Base-by-base conservation (phyloP, 2,797 vertebrate genomes). In the Crax fasciolata region DNA sequence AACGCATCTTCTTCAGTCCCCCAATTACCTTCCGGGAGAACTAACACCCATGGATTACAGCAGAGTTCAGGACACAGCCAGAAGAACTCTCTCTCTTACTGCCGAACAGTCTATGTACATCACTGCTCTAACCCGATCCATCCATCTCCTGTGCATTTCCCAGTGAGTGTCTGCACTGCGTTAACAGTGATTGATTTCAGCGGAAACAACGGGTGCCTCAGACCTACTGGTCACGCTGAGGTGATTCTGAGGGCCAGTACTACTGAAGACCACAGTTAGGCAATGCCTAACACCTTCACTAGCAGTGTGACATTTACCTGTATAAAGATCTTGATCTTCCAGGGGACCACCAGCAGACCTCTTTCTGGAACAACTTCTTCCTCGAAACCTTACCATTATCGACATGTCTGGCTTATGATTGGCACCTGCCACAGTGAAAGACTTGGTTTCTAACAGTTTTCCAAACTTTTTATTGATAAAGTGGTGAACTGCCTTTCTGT, bases 391-490 rank as follows among this genome's bases (percentile, higher is more conserved):
- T 39, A 99, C 99, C 0, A 97, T 98, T 96, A 99, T 99, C 2
- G 97, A 97, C 21, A 97, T 54, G 30, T 84, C 97, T 79, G 92
- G 84, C 73, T 89, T 91, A 48, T 65, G 78, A 74, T 5, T 58
- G 46, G 13, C 95, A 78, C 87, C 97, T 61, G 97, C 93, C 49
- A 98, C 97, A 4, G 90, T 91, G 88, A 99, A 99, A 90, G 98
- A 99, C 67, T 99, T 99, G 0, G 99, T 99, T 98, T 99, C 99
- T 92, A 99, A 95, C 78, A 99, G 97, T 74, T 99, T 99, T 30
- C 99, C 99, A 58, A 99, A 99, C 88, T 98, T 98, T 61, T 98
- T 98, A 83, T 98, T 99, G 84, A 99, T 97, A 89, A 99, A 99
- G 96, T 99, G 99, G 87, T 99, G 99, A 57, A 99, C 98, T 2